Percentiles rank a stretch among this genome's conserved stretches.
Evolutionary conservation across 2,113 vertebrate species (phyloP).

Genomic region (Pristiophorus japonicus): DNA sequence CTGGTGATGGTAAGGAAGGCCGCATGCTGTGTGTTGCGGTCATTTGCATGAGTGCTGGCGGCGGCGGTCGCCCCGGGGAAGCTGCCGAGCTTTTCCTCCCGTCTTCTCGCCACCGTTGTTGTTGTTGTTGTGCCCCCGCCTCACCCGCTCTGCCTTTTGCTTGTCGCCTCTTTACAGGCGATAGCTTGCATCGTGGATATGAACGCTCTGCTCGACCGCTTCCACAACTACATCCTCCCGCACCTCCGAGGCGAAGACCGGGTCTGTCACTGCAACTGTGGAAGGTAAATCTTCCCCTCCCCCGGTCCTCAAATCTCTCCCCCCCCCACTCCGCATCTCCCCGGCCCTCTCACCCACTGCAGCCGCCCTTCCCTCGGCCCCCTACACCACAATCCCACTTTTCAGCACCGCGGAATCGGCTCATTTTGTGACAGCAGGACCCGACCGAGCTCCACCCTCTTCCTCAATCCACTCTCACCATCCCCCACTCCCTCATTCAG

Average conservation of each 20-base stretch:
- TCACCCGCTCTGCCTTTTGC: slow-evolving; percentile 42
- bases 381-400: background rate
- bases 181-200: slow-evolving; percentile 99
- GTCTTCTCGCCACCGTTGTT: slow-evolving; percentile 36
- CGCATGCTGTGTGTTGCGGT: slow-evolving; percentile 37
- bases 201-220: slow-evolving; percentile 98
- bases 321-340: background rate
- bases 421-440: background rate
- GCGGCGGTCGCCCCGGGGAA: slow-evolving; percentile 41
- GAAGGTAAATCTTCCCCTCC: slow-evolving; percentile 71
- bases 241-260: slow-evolving; percentile 96
- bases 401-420: background rate
- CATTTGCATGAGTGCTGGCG: slow-evolving; percentile 41
- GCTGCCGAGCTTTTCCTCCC: background rate
- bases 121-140: background rate
- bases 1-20: slow-evolving; percentile 89
- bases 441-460: background rate
- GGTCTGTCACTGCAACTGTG: slow-evolving; percentile 99
- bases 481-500: too few relatives aligned
- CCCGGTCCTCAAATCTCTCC: background rate
- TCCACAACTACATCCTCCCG: slow-evolving; percentile 99
- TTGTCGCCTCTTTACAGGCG: slow-evolving; percentile 87
- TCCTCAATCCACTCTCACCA: too few relatives aligned
- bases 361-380: too few relatives aligned
- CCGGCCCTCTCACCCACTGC: too few relatives aligned